Evolutionary conservation across 2,797 vertebrate species (phyloP), one percentile per base, ranked within the genome.

Genomic region (Tokudaia muenninki): DNA sequence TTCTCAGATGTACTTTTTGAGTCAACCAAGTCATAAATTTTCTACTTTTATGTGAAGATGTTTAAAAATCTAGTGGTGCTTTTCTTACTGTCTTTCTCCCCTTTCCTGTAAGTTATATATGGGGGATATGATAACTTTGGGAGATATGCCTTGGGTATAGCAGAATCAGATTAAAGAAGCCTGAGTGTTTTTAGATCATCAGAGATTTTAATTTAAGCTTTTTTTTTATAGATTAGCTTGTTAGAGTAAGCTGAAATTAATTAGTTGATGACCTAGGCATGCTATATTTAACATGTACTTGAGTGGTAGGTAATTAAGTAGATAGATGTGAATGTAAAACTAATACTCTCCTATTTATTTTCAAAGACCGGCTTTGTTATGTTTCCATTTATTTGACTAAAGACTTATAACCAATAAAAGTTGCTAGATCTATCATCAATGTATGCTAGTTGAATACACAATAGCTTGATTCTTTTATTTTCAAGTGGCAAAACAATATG

Each of bases 401-500:
- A 77, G 86, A 63, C 41, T 9, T 74, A 63, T 80, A 44, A 91
- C n/a, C 47, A 88, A 44, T 41, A 17, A 84, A 84, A 12, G 86
- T 94, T 37, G 4, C n/a, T 83, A 72, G 44, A 70, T 50, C 57
- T 57, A 57, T 57, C 41, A 89, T 13, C 13, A 84, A 63, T 91
- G 57, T 82, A 93, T 91, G 37, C 16, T 63, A 72, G 87, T 9
- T 91, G 70, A 72, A 57, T 82, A 55, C 17, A 59, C 80, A 70
- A 72, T 34, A 55, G 3, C 55, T n/a, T 72, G 82, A 87, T 31
- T 22, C 52, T 57, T 67, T 87, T 78, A 88, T 88, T 86, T 95
- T 91, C 55, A 94, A 79, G n/a, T 77, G 14, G 70, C 12, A 91
- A 95, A 47, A 16, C 50, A 90, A 6, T 87, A 50, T 78, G 55